Evolutionary conservation across 2,113 vertebrate species (phyloP).

Genomic region (Hepsetus odoe): DNA sequence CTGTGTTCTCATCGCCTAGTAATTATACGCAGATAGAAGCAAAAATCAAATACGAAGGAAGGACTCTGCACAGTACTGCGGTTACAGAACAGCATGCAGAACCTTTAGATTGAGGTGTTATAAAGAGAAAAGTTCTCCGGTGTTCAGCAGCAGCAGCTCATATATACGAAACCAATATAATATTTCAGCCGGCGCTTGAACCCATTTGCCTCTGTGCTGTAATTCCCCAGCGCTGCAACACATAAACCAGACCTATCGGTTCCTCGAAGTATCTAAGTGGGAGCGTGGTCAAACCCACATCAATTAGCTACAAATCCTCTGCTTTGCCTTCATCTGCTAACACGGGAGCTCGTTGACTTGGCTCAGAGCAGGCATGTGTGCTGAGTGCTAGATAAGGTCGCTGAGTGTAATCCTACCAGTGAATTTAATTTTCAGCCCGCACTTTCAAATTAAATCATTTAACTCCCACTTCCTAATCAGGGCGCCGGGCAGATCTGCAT

Average conservation of each 20-base stretch:
- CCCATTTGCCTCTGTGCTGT: not conserved
- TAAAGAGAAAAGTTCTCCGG: not conserved
- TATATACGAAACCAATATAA: not conserved
- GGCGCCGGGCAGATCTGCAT: constrained; percentile 34
- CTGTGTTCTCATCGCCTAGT: no score
- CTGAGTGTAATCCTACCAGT: constrained; percentile 42
- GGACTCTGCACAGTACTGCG: no score
- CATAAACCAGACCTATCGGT: constrained; percentile 13
- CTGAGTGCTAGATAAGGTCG: constrained; percentile 36
- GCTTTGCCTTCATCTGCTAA: not conserved
- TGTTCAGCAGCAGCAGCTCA: not conserved
- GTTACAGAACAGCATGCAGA: not conserved
- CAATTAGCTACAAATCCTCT: constrained; percentile 47
- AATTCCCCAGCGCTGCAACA: constrained; percentile 1
- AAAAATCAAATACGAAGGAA: no score
- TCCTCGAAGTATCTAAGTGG: constrained; percentile 11
- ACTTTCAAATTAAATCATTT: constrained; percentile 50
- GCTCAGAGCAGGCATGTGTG: constrained; percentile 22
- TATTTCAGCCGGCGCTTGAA: not conserved
- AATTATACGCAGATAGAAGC: no score
- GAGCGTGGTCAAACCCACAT: constrained; percentile 39
- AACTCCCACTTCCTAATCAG: constrained; percentile 33
- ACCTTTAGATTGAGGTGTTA: no score
- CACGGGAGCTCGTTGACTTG: constrained; percentile 8
- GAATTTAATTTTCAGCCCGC: constrained; percentile 42